phyloP scores from a whole-genome alignment of 2,113 vertebrate species.

The Oophaga pumilio region DNA sequence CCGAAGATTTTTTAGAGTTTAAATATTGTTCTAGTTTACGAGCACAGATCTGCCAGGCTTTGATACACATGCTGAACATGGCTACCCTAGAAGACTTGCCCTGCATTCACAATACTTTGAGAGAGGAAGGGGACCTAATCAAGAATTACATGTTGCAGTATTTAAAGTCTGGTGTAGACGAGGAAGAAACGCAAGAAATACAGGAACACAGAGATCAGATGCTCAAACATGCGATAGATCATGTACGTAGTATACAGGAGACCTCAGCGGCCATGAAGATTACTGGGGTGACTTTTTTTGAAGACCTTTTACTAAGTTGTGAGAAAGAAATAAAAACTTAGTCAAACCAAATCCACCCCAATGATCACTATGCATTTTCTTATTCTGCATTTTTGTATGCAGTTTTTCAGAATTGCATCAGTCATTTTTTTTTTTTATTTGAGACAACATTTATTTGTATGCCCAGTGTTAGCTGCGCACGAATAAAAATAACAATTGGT shows the following conservation, averaged over 20 bases:
- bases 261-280: constrained; percentile 56
- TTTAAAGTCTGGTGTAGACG: constrained; percentile 70
- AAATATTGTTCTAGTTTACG: constrained; percentile 90
- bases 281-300: constrained; percentile 69
- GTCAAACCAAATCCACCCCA: not conserved
- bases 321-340: constrained; percentile 48
- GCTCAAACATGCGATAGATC: constrained; percentile 71
- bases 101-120: constrained; percentile 66
- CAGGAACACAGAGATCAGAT: constrained; percentile 68
- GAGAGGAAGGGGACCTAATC: constrained; percentile 67
- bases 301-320: constrained; percentile 72
- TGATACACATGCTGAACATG: constrained; percentile 83
- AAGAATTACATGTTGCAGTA: constrained; percentile 77
- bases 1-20: constrained; percentile 90
- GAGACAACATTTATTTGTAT: not conserved
- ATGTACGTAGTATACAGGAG: constrained; percentile 69
- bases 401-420: not conserved
- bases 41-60: constrained; percentile 82
- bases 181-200: constrained; percentile 23
- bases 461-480: not conserved
- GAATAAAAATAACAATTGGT: not conserved
- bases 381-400: not conserved
- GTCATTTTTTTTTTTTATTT: not conserved
- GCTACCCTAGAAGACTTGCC: constrained; percentile 76
- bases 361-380: not conserved